These are phyloP conservation scores for Adineta ricciae DNA, from an alignment of 2,888 invertebrate genomes.

Conservation along the genomic window DNA sequence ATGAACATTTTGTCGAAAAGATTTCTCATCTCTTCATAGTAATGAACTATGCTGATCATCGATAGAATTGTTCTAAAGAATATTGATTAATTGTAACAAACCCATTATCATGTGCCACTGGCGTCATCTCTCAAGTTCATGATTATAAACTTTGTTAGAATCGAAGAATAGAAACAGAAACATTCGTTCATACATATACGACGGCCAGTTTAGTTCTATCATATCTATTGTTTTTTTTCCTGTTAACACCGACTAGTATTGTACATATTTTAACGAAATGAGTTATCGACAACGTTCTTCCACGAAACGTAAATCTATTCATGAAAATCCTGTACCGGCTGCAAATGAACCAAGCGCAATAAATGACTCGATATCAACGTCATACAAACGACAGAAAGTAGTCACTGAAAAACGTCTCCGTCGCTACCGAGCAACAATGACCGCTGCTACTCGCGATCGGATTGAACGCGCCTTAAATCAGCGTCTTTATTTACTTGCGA, in stretches of 20 bases:
- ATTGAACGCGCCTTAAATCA: constrained; percentile 19
- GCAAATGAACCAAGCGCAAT: background rate
- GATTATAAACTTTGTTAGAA: no score
- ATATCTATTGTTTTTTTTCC: background rate
- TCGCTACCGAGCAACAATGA: background rate
- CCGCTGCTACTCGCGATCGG: background rate
- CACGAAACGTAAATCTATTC: background rate
- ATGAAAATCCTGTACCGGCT: background rate
- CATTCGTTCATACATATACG: background rate
- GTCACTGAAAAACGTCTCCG: background rate
- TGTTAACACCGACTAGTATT: background rate
- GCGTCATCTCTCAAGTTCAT: background rate
- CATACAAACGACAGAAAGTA: background rate
- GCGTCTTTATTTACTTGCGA: background rate
- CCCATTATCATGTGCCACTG: background rate
- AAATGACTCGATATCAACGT: background rate
- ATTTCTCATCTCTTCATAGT: no score
- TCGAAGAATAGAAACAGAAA: background rate
- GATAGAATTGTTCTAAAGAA: no score
- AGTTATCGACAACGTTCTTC: background rate
- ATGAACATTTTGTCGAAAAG: no score
- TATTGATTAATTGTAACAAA: no score
- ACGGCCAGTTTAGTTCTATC: background rate
- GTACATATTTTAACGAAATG: background rate
- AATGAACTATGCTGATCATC: no score